A percentile compares a stretch with the other conserved stretches of the same genome.
These are phyloP conservation scores for Meteorus cinctellus DNA, from an alignment of 2,888 invertebrate species.

Conservation along the genomic window DNA sequence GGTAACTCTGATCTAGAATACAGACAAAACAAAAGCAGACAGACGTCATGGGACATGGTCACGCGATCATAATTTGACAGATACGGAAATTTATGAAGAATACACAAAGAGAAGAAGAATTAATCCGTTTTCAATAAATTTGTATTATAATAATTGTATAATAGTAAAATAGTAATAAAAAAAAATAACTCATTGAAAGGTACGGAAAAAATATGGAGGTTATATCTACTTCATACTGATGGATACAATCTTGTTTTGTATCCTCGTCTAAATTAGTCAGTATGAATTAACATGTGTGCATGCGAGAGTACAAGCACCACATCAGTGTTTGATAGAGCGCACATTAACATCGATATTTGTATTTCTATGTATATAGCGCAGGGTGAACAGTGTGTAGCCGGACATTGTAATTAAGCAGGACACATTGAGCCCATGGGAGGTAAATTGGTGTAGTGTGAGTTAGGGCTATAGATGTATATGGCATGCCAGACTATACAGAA, in stretches of 20 bases:
- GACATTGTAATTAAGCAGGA: constrained; percentile 73
- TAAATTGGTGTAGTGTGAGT: constrained; percentile 39
- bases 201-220: background rate
- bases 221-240: background rate
- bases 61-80: no score
- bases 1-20: no score
- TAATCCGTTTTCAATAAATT: no score
- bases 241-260: constrained; percentile 27
- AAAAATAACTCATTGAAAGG: no score
- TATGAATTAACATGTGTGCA: background rate
- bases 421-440: constrained; percentile 71
- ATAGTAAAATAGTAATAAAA: no score
- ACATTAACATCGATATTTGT: constrained; percentile 42
- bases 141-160: no score
- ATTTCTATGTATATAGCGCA: constrained; percentile 25
- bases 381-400: constrained; percentile 55
- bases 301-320: constrained; percentile 21
- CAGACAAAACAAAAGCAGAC: no score
- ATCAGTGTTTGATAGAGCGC: constrained; percentile 44
- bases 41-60: no score
- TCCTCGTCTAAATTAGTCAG: constrained; percentile 14
- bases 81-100: no score
- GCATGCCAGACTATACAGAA: constrained; percentile 40
- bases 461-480: constrained; percentile 25
- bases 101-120: no score